These are phyloP conservation scores for Puffinus mauretanicus DNA, from an alignment of 2,113 vertebrate species.

Conservation along the genomic window DNA sequence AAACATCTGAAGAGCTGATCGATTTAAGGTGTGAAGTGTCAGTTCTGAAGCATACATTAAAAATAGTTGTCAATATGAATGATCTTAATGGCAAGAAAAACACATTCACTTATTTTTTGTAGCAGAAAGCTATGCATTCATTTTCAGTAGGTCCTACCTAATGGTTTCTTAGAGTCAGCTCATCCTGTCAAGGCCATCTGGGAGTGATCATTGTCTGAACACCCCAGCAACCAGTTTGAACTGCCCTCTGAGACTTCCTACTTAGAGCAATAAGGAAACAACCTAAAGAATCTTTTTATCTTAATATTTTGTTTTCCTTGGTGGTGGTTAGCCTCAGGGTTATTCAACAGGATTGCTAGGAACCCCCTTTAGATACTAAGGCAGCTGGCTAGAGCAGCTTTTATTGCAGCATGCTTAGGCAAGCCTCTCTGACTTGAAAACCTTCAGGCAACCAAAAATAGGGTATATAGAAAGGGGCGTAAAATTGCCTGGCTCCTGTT, in stretches of 20 bases:
- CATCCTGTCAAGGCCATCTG: not conserved
- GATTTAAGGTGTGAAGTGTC: not conserved
- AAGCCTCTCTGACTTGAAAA: slow-evolving; percentile 9
- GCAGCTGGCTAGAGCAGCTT: slow-evolving; percentile 16
- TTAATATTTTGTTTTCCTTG: slow-evolving; percentile 45
- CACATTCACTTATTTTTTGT: not conserved
- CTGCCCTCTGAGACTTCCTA: slow-evolving; percentile 40
- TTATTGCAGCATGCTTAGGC: slow-evolving; percentile 46
- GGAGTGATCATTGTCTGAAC: not conserved
- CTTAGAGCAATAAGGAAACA: slow-evolving; percentile 49
- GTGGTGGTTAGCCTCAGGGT: slow-evolving; percentile 31
- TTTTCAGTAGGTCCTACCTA: not conserved
- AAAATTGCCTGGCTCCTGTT: slow-evolving; percentile 20
- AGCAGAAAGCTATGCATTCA: not conserved
- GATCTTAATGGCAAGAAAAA: not conserved
- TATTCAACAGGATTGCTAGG: not conserved
- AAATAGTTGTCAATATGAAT: not conserved
- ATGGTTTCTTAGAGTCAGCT: not conserved
- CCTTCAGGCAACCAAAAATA: slow-evolving; percentile 34
- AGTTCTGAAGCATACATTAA: not conserved
- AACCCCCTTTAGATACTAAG: not conserved
- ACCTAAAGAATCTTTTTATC: slow-evolving; percentile 40
- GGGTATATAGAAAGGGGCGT: not conserved
- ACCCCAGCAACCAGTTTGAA: not conserved
- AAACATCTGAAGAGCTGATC: not conserved